Base-by-base conservation (phyloP, 1,140 invertebrate genomes). In the Neodiprion virginianus region DNA sequence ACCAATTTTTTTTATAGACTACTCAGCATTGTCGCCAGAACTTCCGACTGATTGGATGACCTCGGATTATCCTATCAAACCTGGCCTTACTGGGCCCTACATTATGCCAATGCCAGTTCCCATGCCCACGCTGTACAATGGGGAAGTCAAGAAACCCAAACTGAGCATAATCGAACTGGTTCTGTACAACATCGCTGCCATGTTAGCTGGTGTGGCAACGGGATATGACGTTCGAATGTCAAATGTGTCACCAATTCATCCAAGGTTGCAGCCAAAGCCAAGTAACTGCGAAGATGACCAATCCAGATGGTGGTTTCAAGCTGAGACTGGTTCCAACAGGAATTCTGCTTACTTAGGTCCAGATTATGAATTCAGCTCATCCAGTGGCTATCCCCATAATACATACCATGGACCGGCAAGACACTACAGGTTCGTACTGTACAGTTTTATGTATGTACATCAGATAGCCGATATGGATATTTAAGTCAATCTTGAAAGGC, bases 181-280 rank as follows among this genome's bases (percentile, higher is more conserved):
- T 12, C 88, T 98, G 72, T 97, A 96, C 88, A 97, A 97, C 84
- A 96, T 98, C 88, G 95, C 95, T 47, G 94, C 96, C 10, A 92
- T 98, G 88, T 87, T 98, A 76, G 96, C 96, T 0, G 93, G 95
- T 23, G 94, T 98, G 12, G 96, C 94, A 0, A 94, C 95, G 47
- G 97, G 97, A 1, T 97, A 96, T 83, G 97, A 98, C 89, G 93
- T 99, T 28, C 91, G 96, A 80, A 91, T 96, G 82, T 95, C 95
- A 40, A 96, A 96, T 83, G 91, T 96, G 70, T 94, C 94, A 75
- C 94, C 95, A 0, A 90, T 96, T 75, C 95, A 96, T 90, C 95
- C 96, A 7, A 91, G 92, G 73, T 84, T 96, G 49, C 92, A 94
- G 81, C 93, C 93, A 3, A 79, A 80, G 65, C 10, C 80, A 17